Base-by-base conservation (phyloP, 1,140 invertebrate genomes). In the Lepidurus couesii region DNA sequence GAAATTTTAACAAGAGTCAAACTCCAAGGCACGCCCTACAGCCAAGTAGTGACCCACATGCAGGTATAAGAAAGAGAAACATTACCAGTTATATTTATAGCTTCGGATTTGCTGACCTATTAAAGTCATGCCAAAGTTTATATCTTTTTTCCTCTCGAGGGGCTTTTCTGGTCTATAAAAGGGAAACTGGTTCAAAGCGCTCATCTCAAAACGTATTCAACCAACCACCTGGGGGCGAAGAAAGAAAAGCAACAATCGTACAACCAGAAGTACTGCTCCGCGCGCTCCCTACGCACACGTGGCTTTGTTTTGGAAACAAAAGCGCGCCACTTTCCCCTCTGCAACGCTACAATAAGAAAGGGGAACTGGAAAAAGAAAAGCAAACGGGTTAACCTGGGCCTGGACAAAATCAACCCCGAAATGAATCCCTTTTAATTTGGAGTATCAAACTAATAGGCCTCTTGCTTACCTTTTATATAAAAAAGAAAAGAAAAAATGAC, bases 241-340 rank as follows among this genome's bases (percentile, higher is more conserved):
- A 34, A 3, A 34, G 34, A 34, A 34, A 34, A 34, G 34, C 34
- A 34, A 34, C 34, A 34, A 4, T 34, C 34, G 3, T 34, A 4
- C 34, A 34, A 4, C 4, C 34, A 34, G 53, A 21, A n/a, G 53
- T 65, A 65, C 53, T 13, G 53, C 53, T 65, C 53, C 53, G 53
- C 53, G 7, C 6, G 6, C 7, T 65, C 16, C 47, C 45, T 21
- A n/a, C 53, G 21, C 53, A 13, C 53, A 65, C 53, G 53, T 65
- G 53, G 53, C 53, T 65, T 65, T 65, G 53, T 65, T 65, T 65
- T 65, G 53, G 53, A 65, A 65, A 65, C 53, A 65, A 65, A 47
- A 65, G 53, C 53, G 53, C 53, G 16, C 53, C 53, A 65, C 53
- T 65, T 65, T 65, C 53, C 21, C 53, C 53, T 21, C 6, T 65